Evolutionary conservation across 2,797 vertebrate species (phyloP), one percentile per base, ranked within the genome.

Genomic region (Coreius guichenoti): DNA sequence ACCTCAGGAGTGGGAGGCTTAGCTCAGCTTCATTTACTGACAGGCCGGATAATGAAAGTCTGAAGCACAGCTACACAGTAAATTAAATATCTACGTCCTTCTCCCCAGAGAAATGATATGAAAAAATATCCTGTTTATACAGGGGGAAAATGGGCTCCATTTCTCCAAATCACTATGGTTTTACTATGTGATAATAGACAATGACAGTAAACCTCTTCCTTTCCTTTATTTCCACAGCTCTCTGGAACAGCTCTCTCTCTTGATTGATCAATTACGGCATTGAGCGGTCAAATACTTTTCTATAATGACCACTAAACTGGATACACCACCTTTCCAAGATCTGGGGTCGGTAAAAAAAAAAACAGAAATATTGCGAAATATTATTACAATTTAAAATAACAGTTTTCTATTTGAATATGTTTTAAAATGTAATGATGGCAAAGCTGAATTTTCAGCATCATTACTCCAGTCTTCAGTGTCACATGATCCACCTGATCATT

Each of bases 21-120:
- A 85, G 75, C 47, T 81, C 23, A 85, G 72, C 77, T 76, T 75
- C 70, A 47, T 81, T 76, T 77, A 68, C 83, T 82, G 80, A 76
- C 80, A 73, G 80, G 47, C 67, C 14, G 49, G 26, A 74, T 80
- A 79, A 83, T 80, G 83, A 83, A n/a, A 74, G 69, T 51, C 67
- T 74, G 81, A 80, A 36, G 49, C 49, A 26, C 72, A 63, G 23
- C 56, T 58, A 81, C 65, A 65, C 63, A 19, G 51, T 47, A 87
- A 75, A 86, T 86, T n/a, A 86, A 86, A 83, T 80, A 75, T 86
- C 61, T 14, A 45, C 58, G 61, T 45, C 58, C 51, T 51, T n/a
- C 45, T 72, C 81, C 78, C 86, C 67, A 49, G 87, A 78, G 77
- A 86, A 65, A 74, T 58, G 11, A 51, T 54, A 45, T 67, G 49